Evolutionary conservation across 2,888 invertebrate genomes (phyloP), one percentile per base, ranked within the genome.

Genomic region (Capitulum mitella): DNA sequence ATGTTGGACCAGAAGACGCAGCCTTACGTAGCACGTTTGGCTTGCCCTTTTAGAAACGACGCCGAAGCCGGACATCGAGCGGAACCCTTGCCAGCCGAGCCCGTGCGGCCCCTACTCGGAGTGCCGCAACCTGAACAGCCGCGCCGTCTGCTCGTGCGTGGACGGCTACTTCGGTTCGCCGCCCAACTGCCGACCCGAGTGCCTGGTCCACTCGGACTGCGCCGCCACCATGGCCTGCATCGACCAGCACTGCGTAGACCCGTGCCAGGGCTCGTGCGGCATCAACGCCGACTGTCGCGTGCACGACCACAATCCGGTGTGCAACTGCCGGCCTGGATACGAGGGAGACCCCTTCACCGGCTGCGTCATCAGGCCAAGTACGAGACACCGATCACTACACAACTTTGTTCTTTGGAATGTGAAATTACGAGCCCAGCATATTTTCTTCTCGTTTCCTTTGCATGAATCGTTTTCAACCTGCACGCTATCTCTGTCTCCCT

Each of bases 121-220:
- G 82, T 93, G 93, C 83, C 88, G 88, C 83, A 89, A 80, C 37
- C 91, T 93, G 12, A 91, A 91, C 81, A 93, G 94, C 83, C 91
- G 92, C 1, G 93, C 93, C 0, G 91, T 92, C 1, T 95, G 95
- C 84, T 91, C 90, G 12, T 83, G 84, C 78, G 78, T 58, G 80
- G 82, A 80, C 78, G 82, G 78, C 46, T 83, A 79, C 79, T 80
- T 80, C 34, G 82, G 82, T 75, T 78, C 78, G n/a, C 93, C 94
- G 74, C 16, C 91, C 90, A 84, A 93, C 93, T 94, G 93, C 89
- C 92, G 82, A 91, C 92, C 94, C 83, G 92, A 93, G 87, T 94
- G 94, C 85, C 90, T 93, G 82, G 90, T 93, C 80, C 93, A 93
- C 84, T 90, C 92, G 0, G 95, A 96, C 84, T 96, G 96, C 85